Evolutionary conservation across 2,797 vertebrate species (phyloP), one percentile per base, ranked within the genome.

Genomic region (Chrysocyon brachyurus): DNA sequence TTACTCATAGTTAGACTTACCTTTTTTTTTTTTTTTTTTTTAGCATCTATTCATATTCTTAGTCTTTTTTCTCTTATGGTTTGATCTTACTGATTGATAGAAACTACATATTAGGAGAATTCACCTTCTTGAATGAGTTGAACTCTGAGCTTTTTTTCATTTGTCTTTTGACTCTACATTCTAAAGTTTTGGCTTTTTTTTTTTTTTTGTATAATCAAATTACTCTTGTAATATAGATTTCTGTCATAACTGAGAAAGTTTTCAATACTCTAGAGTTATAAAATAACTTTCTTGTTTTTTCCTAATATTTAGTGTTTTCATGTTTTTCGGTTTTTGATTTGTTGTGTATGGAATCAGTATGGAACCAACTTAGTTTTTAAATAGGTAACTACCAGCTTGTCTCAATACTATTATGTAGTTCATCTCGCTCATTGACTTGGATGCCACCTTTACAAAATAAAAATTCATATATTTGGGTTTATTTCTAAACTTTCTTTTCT

Each of bases 391-490:
- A 15, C 26, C 33, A 92, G 21, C 11, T 91, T 70, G 8, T 85
- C 22, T 95, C 17, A 70, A 0, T 82, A 91, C 14, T 92, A 61
- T 66, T 81, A 19, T 17, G n/a, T 95, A 63, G 49, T 66, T 96
- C 33, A 72, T 82, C 16, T 88, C 16, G 12, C 26, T 90, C n/a
- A 40, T 91, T 96, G 92, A 87, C 72, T 90, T 95, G 77, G 33
- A 86, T 94, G 40, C 49, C 16, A 22, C 66, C 8, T 64, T 86
- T 73, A 63, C 93, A 66, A 94, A 97, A 88, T 77, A 19, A 68
- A 40, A 86, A 92, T 75, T 95, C 5, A 3, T 96, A 14, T 73
- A 17, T 91, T 68, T 68, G 56, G 11, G 0, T 93, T 40, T 86
- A 9, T 91, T 40, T n/a, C 36, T 94, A 86, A 73, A 59, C 19